Evolutionary conservation across 2,113 vertebrate species (phyloP), one percentile per base, ranked within the genome.

Genomic region (Lagopus leucura): DNA sequence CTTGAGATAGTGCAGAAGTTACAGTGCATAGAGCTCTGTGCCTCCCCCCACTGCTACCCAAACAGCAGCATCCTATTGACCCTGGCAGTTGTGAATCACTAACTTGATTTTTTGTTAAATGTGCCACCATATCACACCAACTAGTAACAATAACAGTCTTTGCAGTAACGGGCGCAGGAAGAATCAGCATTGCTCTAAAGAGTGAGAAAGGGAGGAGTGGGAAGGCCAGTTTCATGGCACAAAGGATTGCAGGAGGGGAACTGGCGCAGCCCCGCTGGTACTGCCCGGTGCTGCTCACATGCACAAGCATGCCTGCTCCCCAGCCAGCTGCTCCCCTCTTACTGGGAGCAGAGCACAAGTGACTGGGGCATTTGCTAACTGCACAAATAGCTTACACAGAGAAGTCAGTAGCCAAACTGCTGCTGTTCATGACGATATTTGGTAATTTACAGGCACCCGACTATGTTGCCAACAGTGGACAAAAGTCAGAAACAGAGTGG

Each of bases 401-500:
- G 36, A 19, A 82, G 30, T 13, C 63, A 67, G 60, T 42, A 54
- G 58, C 34, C 43, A 78, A 71, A 60, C 32, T 2, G 34, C 25
- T 57, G 40, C 54, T 70, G 81, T 13, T 40, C 25, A 8, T 78
- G 43, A 27, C 42, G 43, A 1, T 40, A 45, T 60, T 71, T 83
- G 34, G 25, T 83, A 67, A 77, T 63, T 66, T 77, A 50, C 4
- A n/a, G 47, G 65, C 69, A 74, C 38, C 34, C 79, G 76, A 55
- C 30, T 32, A 4, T 3, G 52, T 76, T 92, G 82, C 70, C 73
- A 83, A 7, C 36, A 52, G 54, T 1, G 13, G 76, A 78, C 48
- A 48, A 70, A 88, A 95, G 63, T 57, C 72, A 93, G 65, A 65
- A 89, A 60, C 38, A 67, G 82, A 82, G 87, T 48, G 42, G 34